A percentile compares a stretch with the other conserved stretches of the same genome.
These are phyloP conservation scores for Parotocinclus haroldoi DNA, from an alignment of 2,797 vertebrate species.

Conservation along the genomic window DNA sequence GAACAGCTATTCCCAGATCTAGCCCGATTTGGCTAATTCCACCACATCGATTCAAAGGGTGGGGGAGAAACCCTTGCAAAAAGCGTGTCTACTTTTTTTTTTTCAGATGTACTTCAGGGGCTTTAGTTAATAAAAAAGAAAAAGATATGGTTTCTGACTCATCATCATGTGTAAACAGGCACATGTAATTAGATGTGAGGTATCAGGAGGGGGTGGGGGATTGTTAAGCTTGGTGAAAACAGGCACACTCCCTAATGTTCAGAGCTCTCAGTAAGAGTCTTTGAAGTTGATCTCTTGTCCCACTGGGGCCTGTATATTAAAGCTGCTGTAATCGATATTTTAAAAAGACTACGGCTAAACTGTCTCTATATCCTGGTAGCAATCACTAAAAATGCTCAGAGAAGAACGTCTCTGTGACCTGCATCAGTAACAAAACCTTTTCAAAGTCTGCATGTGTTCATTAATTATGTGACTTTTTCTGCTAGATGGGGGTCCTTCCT, in stretches of 20 bases:
- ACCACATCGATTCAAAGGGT: slow-evolving; percentile 62
- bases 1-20: slow-evolving; percentile 68
- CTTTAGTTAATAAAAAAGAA: not conserved
- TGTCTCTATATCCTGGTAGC: slow-evolving; percentile 19
- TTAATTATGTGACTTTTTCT: too few species aligned
- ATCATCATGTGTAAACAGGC: slow-evolving; percentile 52
- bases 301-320: slow-evolving; percentile 66
- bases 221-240: slow-evolving; percentile 70
- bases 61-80: slow-evolving; percentile 36
- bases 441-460: too few species aligned
- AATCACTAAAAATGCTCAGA: slow-evolving; percentile 7
- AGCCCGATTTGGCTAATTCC: slow-evolving; percentile 67
- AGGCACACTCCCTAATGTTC: slow-evolving; percentile 62
- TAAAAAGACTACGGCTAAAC: slow-evolving; percentile 14
- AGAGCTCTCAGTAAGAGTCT: slow-evolving; percentile 68
- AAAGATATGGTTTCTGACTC: slow-evolving; percentile 59
- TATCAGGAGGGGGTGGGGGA: slow-evolving; percentile 60
- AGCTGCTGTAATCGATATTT: slow-evolving; percentile 32
- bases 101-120: not conserved
- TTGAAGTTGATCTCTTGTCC: slow-evolving; percentile 76
- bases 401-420: not conserved
- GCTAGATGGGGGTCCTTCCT: too few species aligned
- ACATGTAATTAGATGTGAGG: slow-evolving; percentile 23
- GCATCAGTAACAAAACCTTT: not conserved
- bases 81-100: slow-evolving; percentile 58